Evolutionary conservation across 2,888 invertebrate species (phyloP).

Genomic region (Cyclophora punctaria): DNA sequence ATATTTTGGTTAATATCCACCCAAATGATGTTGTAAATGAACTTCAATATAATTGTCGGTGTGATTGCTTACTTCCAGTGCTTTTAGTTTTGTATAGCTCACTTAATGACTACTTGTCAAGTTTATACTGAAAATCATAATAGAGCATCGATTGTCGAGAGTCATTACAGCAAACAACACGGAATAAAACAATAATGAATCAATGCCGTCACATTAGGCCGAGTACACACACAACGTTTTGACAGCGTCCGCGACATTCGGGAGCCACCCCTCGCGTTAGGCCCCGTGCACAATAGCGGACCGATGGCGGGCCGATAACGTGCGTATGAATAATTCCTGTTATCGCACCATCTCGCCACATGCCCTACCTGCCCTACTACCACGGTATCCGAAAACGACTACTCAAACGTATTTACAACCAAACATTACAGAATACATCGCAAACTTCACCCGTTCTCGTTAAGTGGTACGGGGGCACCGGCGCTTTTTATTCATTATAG

Average conservation of each 20-base stretch:
- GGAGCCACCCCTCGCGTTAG: constrained; percentile 69
- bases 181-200: constrained; percentile 64
- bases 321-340: constrained; percentile 73
- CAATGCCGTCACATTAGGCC: constrained; percentile 55
- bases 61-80: too few relatives aligned
- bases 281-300: constrained; percentile 64
- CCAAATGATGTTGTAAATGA: too few relatives aligned
- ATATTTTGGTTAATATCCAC: too few relatives aligned
- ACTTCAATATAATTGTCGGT: too few relatives aligned
- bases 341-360: constrained; percentile 74
- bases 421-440: constrained; percentile 22
- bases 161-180: constrained; percentile 41
- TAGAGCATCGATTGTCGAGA: constrained; percentile 25
- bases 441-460: constrained; percentile 20
- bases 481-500: constrained; percentile 68
- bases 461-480: constrained; percentile 50
- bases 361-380: constrained; percentile 71
- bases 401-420: constrained; percentile 30
- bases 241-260: constrained; percentile 65
- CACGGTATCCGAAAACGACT: constrained; percentile 43
- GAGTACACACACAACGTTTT: constrained; percentile 62
- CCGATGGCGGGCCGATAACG: constrained; percentile 72
- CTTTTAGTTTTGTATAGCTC: neutral
- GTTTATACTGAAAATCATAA: constrained; percentile 14
- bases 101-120: constrained; percentile 19